These are phyloP conservation scores for Lophotis ruficrista DNA, from an alignment of 2,113 vertebrate genomes.

Conservation along the genomic window DNA sequence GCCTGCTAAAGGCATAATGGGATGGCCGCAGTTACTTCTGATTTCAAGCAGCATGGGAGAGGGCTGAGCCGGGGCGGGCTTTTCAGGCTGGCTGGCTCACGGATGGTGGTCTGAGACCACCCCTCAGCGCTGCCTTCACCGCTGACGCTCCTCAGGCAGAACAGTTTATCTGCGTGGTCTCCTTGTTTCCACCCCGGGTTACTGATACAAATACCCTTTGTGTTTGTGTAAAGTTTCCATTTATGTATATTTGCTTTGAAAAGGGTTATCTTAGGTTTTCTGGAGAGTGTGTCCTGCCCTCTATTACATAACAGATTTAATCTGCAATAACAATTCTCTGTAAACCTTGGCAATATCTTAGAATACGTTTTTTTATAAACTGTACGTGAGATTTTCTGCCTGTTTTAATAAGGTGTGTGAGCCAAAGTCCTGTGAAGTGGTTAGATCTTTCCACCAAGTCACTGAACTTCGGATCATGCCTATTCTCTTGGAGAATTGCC, in stretches of 20 bases:
- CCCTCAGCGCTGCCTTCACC: background rate
- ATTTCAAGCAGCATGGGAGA: background rate
- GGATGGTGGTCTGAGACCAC: background rate
- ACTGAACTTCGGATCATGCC: background rate
- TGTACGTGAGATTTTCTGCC: background rate
- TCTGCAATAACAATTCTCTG: background rate
- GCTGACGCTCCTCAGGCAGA: background rate
- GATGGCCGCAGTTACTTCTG: background rate
- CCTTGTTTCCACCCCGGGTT: background rate
- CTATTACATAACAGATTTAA: background rate
- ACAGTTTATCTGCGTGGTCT: fast-evolving
- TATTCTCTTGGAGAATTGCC: background rate
- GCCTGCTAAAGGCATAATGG: background rate
- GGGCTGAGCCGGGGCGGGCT: background rate
- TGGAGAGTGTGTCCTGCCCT: background rate
- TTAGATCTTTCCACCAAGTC: background rate
- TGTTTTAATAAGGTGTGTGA: background rate
- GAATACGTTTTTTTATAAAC: background rate
- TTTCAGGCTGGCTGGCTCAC: background rate
- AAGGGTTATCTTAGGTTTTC: background rate
- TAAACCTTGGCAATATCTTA: background rate
- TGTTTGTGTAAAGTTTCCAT: background rate
- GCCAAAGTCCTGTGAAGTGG: background rate
- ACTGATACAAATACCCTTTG: background rate
- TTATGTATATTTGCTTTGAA: background rate